Base-by-base conservation (phyloP, 2,113 vertebrate genomes). In the Prochilodus magdalenae region DNA sequence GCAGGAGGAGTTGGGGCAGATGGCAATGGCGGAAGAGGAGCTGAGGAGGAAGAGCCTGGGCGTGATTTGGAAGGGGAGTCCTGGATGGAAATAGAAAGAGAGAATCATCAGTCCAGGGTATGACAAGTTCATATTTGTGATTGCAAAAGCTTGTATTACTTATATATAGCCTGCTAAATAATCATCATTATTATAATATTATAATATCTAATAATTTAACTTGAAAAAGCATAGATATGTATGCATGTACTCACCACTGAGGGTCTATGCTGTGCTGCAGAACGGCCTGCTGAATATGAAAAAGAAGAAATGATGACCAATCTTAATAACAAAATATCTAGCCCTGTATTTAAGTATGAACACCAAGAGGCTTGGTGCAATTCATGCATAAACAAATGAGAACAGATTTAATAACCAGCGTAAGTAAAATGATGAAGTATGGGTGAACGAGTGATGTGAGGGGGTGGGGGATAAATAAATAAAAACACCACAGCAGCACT, bases 21-120 rank as follows among this genome's bases (percentile, higher is more conserved):
- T 0, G 94, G 94, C 36, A 94, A 90, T 8, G 93, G 87, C 0
- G 94, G 93, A 20, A 93, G 88, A 0, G 82, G 53, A 26, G 79
- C 26, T 0, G 73, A 24, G 44, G 80, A 73, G 22, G 83, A 85
- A 65, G 89, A 83, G 75, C 77, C 79, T 63, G 82, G 30, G 59
- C 88, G 89, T 3, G 92, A 55, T 85, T 92, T 93, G 40, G 86
- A n/a, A 0, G 89, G 82, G 12, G 89, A 87, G 51, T 94, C 93
- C 94, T 94, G 8, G 12, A 73, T 80, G 30, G 26, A 60, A n/a
- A 40, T 15, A 72, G 57, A 29, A n/a, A n/a, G 12, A 71, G 20
- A 15, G 40, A 44, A 44, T 44, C 8, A 44, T 44, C 40, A 44
- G 11, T 44, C 40, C 4, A 5, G 40, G 11, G 40, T 44, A 11